Base-by-base conservation (phyloP, 2,888 invertebrate species). In the Drosophila anomalata region DNA sequence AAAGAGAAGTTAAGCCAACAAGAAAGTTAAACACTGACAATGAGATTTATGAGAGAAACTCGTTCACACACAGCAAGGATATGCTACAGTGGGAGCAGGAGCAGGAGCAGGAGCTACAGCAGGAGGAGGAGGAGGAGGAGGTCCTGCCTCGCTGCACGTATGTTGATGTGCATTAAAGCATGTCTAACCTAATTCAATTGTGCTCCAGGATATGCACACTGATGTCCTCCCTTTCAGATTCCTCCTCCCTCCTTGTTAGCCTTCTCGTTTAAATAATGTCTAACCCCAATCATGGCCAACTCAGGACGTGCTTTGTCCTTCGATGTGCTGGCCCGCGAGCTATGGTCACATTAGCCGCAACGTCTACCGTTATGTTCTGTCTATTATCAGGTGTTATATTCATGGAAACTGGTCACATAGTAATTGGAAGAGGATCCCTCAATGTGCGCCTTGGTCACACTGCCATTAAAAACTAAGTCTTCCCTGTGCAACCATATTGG, bases 111-210 rank as follows among this genome's bases (percentile, higher is more conserved):
- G 36, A 51, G 31, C 36, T 42, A 46, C 24, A 11, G 50, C 20
- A n/a, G 14, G 14, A 14, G 14, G 14, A 14, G 14, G 14, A 14
- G 14, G 14, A 17, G 26, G 53, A 26, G 39, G 44, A 44, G 71
- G 79, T 77, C 63, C 75, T 85, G 79, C 61, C 72, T 85, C 78
- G 76, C 72, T 82, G 86, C 76, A 78, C 77, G 77, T 88, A 80
- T 83, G 80, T 73, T 85, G 82, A 80, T 87, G 85, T 84, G 85
- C 86, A 87, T 84, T 87, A 84, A 87, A 76, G 83, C 84, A 82
- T 84, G 88, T 85, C 84, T 84, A 87, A 84, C 88, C 85, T 82
- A 84, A 84, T 84, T 84, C 87, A 87, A 87, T 85, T 84, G 79
- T 85, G 86, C 84, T 85, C 74, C 87, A 84, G 84, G 84, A 87